phyloP scores from a whole-genome alignment of 2,888 invertebrate genomes.

The Encarsia formosa region DNA sequence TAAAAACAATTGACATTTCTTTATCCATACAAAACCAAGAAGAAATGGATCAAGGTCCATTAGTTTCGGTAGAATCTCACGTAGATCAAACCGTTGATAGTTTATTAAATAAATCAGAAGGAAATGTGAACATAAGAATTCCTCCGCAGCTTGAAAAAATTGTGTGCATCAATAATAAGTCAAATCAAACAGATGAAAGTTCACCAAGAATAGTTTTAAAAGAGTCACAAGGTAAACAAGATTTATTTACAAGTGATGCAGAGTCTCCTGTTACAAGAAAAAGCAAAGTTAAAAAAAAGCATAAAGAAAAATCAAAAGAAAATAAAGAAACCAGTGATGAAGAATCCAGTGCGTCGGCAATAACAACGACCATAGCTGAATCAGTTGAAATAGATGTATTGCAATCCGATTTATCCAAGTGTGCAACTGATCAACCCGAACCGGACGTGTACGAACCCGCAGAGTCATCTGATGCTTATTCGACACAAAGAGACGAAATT shows the following conservation, averaged over 20 bases:
- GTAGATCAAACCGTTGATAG: slow-evolving; percentile 34
- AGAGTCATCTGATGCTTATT: slow-evolving; percentile 32
- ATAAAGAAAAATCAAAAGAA: slow-evolving; percentile 35
- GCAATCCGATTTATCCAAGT: slow-evolving; percentile 55
- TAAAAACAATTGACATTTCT: slow-evolving; percentile 43
- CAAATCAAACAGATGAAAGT: slow-evolving; percentile 31
- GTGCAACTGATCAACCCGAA: slow-evolving; percentile 52
- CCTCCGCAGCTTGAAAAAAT: slow-evolving; percentile 39
- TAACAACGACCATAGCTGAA: slow-evolving; percentile 55
- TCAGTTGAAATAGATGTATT: slow-evolving; percentile 56
- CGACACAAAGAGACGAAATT: slow-evolving; percentile 46
- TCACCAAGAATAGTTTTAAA: too few relatives aligned
- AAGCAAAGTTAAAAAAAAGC: slow-evolving; percentile 38
- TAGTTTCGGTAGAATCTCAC: slow-evolving; percentile 40
- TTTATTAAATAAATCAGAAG: slow-evolving; percentile 36
- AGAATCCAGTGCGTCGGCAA: slow-evolving; percentile 34
- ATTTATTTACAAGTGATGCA: too few relatives aligned
- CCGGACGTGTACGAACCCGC: slow-evolving; percentile 40
- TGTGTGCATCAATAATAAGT: slow-evolving; percentile 37
- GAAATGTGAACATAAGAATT: slow-evolving; percentile 42
- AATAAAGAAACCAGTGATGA: slow-evolving; percentile 28
- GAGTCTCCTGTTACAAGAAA: slow-evolving; percentile 27
- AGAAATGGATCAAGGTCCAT: slow-evolving; percentile 32
- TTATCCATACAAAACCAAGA: slow-evolving; percentile 40
- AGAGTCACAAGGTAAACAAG: too few relatives aligned